Percentiles rank a stretch among this genome's conserved stretches.
Evolutionary conservation across 2,888 invertebrate genomes (phyloP).

Genomic region (Conops quadrifasciatus): DNA sequence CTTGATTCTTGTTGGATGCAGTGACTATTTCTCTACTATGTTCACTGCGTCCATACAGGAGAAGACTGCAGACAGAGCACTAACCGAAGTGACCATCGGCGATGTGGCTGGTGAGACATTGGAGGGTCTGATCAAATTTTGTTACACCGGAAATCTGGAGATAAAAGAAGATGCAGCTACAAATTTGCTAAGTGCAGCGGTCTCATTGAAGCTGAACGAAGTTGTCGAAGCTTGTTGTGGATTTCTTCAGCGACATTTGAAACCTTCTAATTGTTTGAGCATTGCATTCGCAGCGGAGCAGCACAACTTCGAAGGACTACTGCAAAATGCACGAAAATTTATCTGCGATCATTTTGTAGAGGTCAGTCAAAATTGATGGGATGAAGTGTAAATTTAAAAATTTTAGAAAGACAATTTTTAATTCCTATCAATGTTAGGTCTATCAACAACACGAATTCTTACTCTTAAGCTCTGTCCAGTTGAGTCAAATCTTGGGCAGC

Average conservation of each 20-base stretch:
- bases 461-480: background rate
- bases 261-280: background rate
- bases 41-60: conserved; percentile 89
- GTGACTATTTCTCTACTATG: no score
- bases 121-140: conserved; percentile 76
- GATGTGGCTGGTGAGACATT: conserved; percentile 88
- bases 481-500: background rate
- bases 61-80: conserved; percentile 79
- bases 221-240: background rate
- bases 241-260: background rate
- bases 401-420: no score
- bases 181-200: background rate
- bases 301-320: background rate
- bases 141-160: background rate
- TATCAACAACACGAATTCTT: background rate
- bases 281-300: background rate
- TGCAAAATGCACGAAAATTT: background rate
- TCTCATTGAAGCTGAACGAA: background rate
- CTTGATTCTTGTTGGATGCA: conserved; percentile 86
- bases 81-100: conserved; percentile 84
- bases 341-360: background rate
- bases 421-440: no score
- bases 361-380: no score
- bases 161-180: background rate
- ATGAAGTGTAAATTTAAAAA: no score